Evolutionary conservation across 2,113 vertebrate genomes (phyloP).

Genomic region (Guaruba guarouba): DNA sequence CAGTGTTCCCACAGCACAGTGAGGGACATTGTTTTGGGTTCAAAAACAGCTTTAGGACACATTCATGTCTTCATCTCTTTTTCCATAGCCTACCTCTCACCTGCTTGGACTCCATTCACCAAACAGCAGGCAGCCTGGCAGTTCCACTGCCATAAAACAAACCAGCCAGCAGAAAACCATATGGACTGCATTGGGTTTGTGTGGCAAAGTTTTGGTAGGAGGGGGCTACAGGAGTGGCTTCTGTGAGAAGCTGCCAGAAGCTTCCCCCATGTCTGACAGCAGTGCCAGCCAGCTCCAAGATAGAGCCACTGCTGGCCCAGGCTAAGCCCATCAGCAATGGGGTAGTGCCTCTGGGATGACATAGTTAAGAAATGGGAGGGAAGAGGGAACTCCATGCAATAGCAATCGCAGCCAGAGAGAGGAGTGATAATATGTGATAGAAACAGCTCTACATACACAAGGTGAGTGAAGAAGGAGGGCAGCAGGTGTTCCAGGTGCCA

Average conservation of each 20-base stretch:
- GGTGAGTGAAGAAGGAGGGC: not conserved
- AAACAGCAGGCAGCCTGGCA: not conserved
- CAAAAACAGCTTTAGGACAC: not conserved
- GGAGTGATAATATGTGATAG: not conserved
- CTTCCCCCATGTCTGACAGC: not conserved
- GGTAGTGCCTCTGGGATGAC: not conserved
- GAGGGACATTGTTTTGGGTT: not conserved
- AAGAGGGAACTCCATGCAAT: not conserved
- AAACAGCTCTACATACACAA: not conserved
- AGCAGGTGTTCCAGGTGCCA: not conserved
- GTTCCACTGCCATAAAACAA: not conserved
- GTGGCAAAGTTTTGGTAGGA: not conserved
- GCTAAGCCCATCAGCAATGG: not conserved
- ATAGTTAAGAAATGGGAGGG: not conserved
- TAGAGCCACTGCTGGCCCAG: not conserved
- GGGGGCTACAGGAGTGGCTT: not conserved
- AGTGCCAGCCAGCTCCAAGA: fast-evolving
- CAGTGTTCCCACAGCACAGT: not conserved
- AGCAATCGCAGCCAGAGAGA: not conserved
- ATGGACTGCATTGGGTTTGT: not conserved
- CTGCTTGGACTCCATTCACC: not conserved
- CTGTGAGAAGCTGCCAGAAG: not conserved
- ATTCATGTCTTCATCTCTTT: not conserved
- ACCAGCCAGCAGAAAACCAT: not conserved
- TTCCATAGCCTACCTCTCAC: not conserved